phyloP scores from a whole-genome alignment of 2,113 vertebrate species.

The Sus scrofa region T2T-Sscrofa CM000824.6:84477001-84477500 shows the following conservation, averaged over 20 bases:
- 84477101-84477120: neutral
- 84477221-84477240: neutral
- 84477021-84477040: neutral
- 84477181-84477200: neutral
- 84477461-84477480: too few species aligned
- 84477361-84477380: too few species aligned
- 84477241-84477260: neutral
- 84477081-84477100: neutral
- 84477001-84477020: neutral
- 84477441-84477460: neutral
- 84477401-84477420: neutral
- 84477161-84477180: neutral
- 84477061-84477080: rapidly evolving
- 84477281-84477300: neutral
- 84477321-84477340: neutral
- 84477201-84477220: neutral
- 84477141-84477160: neutral
- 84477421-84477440: neutral
- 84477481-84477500: too few species aligned
- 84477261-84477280: neutral
- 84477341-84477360: neutral
- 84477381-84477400: neutral
- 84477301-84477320: neutral
- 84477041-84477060: neutral
- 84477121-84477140: rapidly evolving